Conservation (phyloP, 2,797 vertebrate species). For the Babyrousa celebensis region DNA sequence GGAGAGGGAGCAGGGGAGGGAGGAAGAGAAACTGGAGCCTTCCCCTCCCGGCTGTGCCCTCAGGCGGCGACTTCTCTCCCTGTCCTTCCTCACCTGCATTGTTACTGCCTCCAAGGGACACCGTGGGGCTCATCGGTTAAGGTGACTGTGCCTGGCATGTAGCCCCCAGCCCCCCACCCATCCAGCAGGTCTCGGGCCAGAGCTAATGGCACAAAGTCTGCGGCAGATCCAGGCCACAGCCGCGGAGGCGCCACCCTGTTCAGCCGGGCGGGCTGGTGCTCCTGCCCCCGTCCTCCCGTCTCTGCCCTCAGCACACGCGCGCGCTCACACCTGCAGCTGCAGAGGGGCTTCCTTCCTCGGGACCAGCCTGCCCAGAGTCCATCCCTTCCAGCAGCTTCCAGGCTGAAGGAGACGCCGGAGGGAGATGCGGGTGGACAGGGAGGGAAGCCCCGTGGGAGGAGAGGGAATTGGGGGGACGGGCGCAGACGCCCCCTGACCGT, state of each 20-base stretch:
- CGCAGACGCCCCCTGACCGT: accelerated
- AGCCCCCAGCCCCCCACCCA: accelerated
- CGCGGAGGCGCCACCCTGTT: neutral
- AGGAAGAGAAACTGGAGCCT: neutral
- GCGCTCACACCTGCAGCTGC: too few relatives aligned
- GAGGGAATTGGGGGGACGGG: neutral
- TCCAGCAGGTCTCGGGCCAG: neutral
- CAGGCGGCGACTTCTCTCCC: too few relatives aligned
- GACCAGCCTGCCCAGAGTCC: neutral
- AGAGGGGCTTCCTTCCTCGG: neutral
- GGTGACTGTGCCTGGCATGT: neutral
- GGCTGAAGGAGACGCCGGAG: neutral
- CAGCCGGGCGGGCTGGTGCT: neutral
- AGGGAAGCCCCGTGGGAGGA: neutral
- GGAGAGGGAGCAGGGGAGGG: neutral
- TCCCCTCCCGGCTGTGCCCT: neutral
- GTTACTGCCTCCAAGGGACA: neutral
- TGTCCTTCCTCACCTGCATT: neutral
- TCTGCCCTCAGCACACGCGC: neutral
- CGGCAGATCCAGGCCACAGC: too few relatives aligned
- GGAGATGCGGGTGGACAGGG: neutral
- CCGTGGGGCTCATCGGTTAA: neutral
- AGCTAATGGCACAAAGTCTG: neutral
- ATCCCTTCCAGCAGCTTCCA: neutral
- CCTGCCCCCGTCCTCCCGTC: neutral